Conservation (phyloP, 2,797 vertebrate species). For the Peromyscus melanophrys region DNA sequence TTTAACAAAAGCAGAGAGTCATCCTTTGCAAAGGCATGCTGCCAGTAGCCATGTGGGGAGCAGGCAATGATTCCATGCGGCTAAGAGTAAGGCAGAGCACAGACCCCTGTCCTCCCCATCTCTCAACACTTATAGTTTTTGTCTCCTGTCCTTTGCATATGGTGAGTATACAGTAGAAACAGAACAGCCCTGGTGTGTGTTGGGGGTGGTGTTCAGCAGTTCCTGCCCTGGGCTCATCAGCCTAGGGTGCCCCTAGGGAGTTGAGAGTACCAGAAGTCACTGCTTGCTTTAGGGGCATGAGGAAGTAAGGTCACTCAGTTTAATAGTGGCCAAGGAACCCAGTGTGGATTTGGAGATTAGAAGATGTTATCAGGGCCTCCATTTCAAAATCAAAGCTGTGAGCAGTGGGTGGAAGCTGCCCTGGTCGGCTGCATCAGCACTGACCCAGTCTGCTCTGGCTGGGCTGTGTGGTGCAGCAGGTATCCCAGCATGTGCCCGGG, state of each 20-base stretch:
- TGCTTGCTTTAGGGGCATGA: not conserved
- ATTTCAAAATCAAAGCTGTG: not conserved
- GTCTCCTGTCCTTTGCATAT: not conserved
- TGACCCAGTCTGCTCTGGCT: not conserved
- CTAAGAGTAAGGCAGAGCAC: no score
- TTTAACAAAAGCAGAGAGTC: not conserved
- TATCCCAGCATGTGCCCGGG: no score
- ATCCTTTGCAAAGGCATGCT: not conserved
- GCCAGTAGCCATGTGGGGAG: not conserved
- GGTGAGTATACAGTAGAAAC: not conserved
- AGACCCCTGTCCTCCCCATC: accelerated
- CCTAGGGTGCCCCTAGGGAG: not conserved
- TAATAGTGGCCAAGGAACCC: not conserved
- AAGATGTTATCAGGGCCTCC: not conserved
- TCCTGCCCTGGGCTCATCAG: not conserved
- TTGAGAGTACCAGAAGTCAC: not conserved
- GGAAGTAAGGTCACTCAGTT: not conserved
- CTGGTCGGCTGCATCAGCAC: not conserved
- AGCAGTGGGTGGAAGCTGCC: not conserved
- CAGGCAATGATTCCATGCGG: no score
- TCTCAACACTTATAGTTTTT: not conserved
- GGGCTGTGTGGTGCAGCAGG: no score
- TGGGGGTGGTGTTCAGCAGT: not conserved
- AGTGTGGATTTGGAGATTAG: not conserved
- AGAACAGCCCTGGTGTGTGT: not conserved